These are phyloP conservation scores for Oscheius sp. DNA, from an alignment of 2,888 invertebrate species.

Conservation along the genomic window DNA sequence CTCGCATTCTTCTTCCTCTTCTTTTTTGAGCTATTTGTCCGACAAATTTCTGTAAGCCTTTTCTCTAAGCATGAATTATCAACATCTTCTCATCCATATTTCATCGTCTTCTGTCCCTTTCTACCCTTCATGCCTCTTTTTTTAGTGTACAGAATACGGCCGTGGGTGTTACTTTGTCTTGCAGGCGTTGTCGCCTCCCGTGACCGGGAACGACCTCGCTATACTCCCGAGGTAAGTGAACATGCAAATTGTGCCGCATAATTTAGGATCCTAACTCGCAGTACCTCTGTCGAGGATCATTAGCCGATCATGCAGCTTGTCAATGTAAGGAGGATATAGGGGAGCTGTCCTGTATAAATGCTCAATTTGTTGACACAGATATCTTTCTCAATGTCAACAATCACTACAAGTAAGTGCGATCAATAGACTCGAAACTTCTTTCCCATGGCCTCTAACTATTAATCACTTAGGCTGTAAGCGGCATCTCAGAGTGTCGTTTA, in stretches of 20 bases:
- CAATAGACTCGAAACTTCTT: not conserved
- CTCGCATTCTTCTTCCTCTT: too few relatives aligned
- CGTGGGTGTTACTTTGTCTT: conserved; percentile 8
- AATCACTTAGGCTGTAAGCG: too few relatives aligned
- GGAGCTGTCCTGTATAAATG: conserved; percentile 66
- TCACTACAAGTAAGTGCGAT: conserved; percentile 60
- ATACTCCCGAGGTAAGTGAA: conserved; percentile 25
- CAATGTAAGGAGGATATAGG: conserved; percentile 54
- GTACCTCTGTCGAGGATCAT: conserved; percentile 45
- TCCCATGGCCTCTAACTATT: too few relatives aligned
- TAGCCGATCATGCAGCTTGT: conserved; percentile 67
- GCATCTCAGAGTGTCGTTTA: not conserved
- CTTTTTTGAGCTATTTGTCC: too few relatives aligned
- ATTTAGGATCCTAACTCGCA: conserved; percentile 29
- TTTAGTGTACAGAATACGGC: conserved; percentile 25
- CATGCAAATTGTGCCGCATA: not conserved
- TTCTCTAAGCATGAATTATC: too few relatives aligned
- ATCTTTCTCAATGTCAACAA: conserved; percentile 63
- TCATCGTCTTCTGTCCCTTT: too few relatives aligned
- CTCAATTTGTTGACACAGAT: conserved; percentile 69
- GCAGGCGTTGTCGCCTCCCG: conserved; percentile 15
- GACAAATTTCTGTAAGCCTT: too few relatives aligned
- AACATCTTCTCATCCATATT: too few relatives aligned
- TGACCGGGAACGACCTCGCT: conserved; percentile 24
- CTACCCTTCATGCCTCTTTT: too few relatives aligned